Evolutionary conservation across 1,140 invertebrate species (phyloP).

Genomic region (Temnothorax nylanderi): DNA sequence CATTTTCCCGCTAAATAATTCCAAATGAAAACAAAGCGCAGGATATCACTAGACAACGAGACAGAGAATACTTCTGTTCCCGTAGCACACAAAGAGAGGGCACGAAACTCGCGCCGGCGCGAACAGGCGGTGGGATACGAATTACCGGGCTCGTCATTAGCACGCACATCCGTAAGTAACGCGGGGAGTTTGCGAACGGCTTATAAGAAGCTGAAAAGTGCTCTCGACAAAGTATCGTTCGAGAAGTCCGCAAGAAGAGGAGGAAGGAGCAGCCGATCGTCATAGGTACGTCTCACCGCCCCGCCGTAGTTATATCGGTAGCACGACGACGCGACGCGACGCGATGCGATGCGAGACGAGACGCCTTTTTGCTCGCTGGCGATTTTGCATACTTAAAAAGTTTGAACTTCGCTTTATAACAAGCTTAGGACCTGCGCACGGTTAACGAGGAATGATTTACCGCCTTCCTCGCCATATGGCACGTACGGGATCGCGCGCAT

Average conservation of each 20-base stretch:
- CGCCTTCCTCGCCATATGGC: conserved; percentile 71
- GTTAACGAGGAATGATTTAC: conserved; percentile 75
- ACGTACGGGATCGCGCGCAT: conserved; percentile 31
- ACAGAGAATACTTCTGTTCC: conserved; percentile 16
- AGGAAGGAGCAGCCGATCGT: conserved; percentile 21
- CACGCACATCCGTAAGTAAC: conserved; percentile 49
- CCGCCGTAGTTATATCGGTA: conserved; percentile 47
- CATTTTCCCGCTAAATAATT: neutral
- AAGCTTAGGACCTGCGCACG: conserved; percentile 62
- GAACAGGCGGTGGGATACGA: neutral
- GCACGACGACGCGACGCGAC: neutral
- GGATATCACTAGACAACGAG: neutral
- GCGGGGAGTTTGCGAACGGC: conserved; percentile 24
- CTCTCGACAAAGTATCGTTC: conserved; percentile 13
- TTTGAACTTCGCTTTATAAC: conserved; percentile 70
- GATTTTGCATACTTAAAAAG: conserved; percentile 70
- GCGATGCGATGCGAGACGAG: neutral
- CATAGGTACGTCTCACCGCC: neutral
- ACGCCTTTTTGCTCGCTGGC: conserved; percentile 29
- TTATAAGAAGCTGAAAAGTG: conserved; percentile 52
- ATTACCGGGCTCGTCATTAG: conserved; percentile 24
- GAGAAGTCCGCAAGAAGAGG: conserved; percentile 16
- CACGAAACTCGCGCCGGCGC: neutral
- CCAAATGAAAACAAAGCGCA: neutral
- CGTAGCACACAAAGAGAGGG: neutral